Conservation (phyloP, 35 echinoderm and acorn worm species). For the Amphiura filiformis region DNA sequence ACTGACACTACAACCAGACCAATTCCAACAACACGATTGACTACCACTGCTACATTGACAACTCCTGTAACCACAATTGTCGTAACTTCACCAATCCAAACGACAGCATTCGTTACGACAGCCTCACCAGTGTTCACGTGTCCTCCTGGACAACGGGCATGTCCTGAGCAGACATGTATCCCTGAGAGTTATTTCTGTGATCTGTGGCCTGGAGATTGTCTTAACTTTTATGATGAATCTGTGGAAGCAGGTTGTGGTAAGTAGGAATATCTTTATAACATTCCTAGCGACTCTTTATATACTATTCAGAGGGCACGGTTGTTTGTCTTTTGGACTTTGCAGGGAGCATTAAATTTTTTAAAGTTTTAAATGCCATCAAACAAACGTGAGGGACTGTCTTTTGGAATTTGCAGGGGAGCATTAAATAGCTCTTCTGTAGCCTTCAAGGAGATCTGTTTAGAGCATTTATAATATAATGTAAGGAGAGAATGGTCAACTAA, state of each 20-base stretch:
- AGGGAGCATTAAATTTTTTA: neutral
- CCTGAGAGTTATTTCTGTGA: conserved; percentile 52
- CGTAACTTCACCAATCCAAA: neutral
- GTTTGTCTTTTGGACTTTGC: neutral
- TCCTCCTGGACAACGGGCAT: neutral
- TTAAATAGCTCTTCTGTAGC: no score
- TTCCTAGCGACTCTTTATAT: no score
- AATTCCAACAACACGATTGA: no score
- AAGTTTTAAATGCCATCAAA: no score
- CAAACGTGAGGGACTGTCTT: neutral
- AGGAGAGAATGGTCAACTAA: neutral
- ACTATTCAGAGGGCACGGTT: neutral
- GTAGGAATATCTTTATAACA: no score
- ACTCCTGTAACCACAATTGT: no score
- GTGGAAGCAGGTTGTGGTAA: conserved; percentile 69
- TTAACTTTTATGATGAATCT: conserved; percentile 67
- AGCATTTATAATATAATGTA: neutral
- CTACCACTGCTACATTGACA: no score
- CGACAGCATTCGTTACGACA: neutral
- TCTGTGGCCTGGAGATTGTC: conserved; percentile 62
- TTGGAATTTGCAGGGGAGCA: neutral
- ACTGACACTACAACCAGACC: no score
- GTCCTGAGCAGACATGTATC: conserved; percentile 62
- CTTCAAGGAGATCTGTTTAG: no score
- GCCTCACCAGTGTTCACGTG: neutral